A percentile compares a stretch with the other conserved stretches of the same genome.
phyloP scores from a whole-genome alignment of 2,888 invertebrate species.

The Drosophila ustulata region DNA sequence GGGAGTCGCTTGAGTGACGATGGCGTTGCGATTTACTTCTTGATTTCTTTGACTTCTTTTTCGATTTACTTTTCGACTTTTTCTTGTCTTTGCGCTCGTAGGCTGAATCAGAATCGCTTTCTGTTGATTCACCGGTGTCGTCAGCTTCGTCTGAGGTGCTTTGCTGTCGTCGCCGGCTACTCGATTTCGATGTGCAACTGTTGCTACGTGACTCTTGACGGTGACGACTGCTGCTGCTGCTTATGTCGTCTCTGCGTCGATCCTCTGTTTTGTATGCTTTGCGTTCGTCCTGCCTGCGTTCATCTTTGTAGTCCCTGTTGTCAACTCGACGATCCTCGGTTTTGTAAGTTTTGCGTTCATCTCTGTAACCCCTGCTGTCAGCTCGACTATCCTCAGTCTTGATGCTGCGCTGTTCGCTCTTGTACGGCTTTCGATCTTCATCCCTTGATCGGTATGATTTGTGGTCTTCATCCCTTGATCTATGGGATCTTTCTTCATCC shows the following conservation, averaged over 20 bases:
- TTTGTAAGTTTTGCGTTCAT: constrained; percentile 16
- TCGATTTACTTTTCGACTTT: constrained; percentile 63
- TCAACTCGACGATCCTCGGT: constrained; percentile 33
- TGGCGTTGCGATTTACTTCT: constrained; percentile 66
- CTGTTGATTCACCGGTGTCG: constrained; percentile 69
- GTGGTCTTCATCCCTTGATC: constrained; percentile 24
- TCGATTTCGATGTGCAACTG: constrained; percentile 44
- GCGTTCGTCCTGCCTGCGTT: constrained; percentile 11
- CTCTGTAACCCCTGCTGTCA: constrained; percentile 24
- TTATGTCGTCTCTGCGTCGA: constrained; percentile 19
- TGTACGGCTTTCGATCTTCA: constrained; percentile 34
- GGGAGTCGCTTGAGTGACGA: constrained; percentile 21
- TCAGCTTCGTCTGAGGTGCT: constrained; percentile 69
- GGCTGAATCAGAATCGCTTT: constrained; percentile 71
- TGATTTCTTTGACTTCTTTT: constrained; percentile 72
- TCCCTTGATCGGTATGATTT: constrained; percentile 31
- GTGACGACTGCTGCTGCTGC: constrained; percentile 42
- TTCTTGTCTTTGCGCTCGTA: constrained; percentile 70
- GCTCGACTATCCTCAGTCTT: constrained; percentile 33
- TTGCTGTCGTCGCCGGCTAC: constrained; percentile 33
- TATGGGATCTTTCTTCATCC: constrained; percentile 16
- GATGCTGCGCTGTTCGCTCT: constrained; percentile 13
- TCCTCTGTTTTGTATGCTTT: constrained; percentile 25
- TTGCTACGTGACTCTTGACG: constrained; percentile 29
- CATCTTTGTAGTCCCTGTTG: constrained; percentile 26